Percentiles rank a stretch among this genome's conserved stretches.
These are phyloP conservation scores for Phymanthus crucifer DNA, from an alignment of 92 coral and sea anemone genomes.

Conservation along the genomic window DNA sequence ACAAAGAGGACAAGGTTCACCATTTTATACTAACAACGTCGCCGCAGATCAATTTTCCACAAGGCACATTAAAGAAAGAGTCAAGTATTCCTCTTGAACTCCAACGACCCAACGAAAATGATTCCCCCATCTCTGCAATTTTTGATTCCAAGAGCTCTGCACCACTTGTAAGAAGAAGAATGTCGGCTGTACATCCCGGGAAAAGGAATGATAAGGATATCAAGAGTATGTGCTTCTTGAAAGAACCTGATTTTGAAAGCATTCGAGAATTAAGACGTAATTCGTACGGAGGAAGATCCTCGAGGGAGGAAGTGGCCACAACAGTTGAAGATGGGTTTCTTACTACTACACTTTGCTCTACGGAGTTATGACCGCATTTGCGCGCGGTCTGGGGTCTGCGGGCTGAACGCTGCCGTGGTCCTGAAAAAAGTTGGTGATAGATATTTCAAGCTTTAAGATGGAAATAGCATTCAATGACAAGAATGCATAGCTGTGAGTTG, in stretches of 20 bases:
- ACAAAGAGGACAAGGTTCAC: background rate
- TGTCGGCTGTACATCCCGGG: background rate
- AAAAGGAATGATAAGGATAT: constrained; percentile 11
- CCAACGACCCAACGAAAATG: background rate
- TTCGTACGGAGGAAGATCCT: constrained; percentile 22
- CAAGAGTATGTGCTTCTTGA: constrained; percentile 17
- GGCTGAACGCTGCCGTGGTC: background rate
- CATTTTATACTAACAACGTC: background rate
- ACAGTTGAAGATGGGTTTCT: constrained; percentile 18
- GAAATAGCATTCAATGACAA: too few species aligned
- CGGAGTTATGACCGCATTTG: background rate
- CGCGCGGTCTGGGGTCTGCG: background rate
- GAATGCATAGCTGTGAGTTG: too few species aligned
- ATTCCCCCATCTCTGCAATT: background rate
- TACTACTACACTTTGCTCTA: constrained; percentile 22
- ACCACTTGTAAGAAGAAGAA: background rate
- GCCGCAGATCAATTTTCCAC: background rate
- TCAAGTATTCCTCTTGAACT: constrained; percentile 2
- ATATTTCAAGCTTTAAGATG: too few species aligned
- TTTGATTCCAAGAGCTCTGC: background rate
- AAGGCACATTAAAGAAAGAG: background rate
- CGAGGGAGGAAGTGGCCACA: background rate
- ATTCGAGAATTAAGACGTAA: constrained; percentile 26
- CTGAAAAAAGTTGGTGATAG: too few species aligned
- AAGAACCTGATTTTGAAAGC: constrained; percentile 8